Evolutionary conservation across 2,113 vertebrate species (phyloP), one percentile per base, ranked within the genome.

Genomic region (Labeo catla): DNA sequence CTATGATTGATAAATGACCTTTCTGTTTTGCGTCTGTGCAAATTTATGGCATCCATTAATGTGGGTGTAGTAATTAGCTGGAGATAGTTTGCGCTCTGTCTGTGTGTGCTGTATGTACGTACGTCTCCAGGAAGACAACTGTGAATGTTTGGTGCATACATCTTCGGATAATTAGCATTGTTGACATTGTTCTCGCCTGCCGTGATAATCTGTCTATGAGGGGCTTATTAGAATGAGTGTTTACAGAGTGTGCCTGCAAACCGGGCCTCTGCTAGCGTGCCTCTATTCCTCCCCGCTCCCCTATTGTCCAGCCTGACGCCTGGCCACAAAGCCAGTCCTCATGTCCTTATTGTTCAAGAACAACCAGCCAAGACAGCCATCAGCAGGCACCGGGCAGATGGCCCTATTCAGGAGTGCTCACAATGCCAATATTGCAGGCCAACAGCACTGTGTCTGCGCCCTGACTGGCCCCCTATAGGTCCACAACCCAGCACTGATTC

Each of bases 281-380:
- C 61, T 80, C 86, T 87, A 83, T 84, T 52, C 43, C 43, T 19
- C 78, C 11, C 12, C 83, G 61, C 77, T n/a, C 7, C 7, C 8
- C 89, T 83, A 86, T 88, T 87, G 87, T 87, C 87, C 79, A 43
- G 47, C 6, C 63, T 88, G 89, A 90, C 50, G 87, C 85, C 89
- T 79, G 79, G 52, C 66, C 84, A 88, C 87, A 88, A 88, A 83
- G 84, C 87, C 83, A 90, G 87, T 45, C 85, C 74, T 88, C 89
- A 85, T 88, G 89, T 90, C 85, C 87, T 87, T 76, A 90, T 88
- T 90, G 89, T 90, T 87, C n/a, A 87, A 80, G 78, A 90, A 90
- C 87, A 90, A 87, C 79, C 57, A 84, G 83, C 74, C 87, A 87
- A 85, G 87, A 90, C 89, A 90, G 87, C 84, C 87, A 88, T 90